Evolutionary conservation across 2,888 invertebrate genomes (phyloP).

Genomic region (Plutella xylostella): DNA sequence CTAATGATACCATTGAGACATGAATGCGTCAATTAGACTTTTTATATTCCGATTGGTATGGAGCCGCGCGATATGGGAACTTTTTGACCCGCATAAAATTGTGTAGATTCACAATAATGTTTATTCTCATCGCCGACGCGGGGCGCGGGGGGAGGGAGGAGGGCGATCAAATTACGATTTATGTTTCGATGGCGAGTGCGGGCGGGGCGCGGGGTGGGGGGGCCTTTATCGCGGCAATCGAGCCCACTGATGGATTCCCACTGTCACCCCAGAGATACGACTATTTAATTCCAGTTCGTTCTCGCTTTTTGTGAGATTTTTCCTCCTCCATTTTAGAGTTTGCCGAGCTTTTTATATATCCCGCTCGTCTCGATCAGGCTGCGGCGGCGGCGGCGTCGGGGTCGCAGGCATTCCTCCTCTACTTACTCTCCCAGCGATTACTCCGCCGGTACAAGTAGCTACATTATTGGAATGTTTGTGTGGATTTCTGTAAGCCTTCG

Average conservation of each 20-base stretch:
- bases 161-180: conserved; percentile 50
- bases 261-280: conserved; percentile 50
- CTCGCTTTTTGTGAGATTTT: conserved; percentile 45
- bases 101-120: conserved; percentile 4
- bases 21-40: too few species aligned
- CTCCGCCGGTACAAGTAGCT: background rate
- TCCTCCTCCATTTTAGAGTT: conserved; percentile 29
- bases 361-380: too few species aligned
- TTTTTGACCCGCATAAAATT: conserved; percentile 3
- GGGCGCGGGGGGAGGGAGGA: conserved; percentile 15
- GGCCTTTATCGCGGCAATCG: conserved; percentile 41
- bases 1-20: too few species aligned
- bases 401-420: background rate
- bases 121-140: conserved; percentile 14
- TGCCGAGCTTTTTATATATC: conserved; percentile 22
- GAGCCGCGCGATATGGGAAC: background rate
- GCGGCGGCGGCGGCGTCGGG: too few species aligned
- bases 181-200: conserved; percentile 27
- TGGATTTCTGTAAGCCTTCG: too few species aligned
- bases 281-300: conserved; percentile 58
- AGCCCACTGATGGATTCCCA: conserved; percentile 52
- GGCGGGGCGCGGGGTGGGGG: conserved; percentile 14
- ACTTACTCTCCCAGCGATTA: too few species aligned
- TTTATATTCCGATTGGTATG: background rate
- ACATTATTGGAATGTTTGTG: too few species aligned